phyloP scores from a whole-genome alignment of 1,140 invertebrate genomes.

The Calycopis cecrops region DNA sequence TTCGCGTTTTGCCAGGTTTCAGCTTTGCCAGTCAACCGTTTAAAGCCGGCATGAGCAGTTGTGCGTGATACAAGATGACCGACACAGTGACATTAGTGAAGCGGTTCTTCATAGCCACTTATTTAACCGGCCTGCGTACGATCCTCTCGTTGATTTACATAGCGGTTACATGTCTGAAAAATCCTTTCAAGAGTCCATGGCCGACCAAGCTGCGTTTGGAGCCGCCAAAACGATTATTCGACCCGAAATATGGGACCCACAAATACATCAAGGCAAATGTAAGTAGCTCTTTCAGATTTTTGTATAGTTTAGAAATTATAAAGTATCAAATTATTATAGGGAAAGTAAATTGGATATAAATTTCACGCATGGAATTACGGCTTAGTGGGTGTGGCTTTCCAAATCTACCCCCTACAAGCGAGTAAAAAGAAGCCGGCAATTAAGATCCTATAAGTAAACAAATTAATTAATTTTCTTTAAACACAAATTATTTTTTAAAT shows the following conservation, averaged over 20 bases:
- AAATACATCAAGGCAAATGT: constrained; percentile 26
- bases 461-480: no score
- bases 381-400: no score
- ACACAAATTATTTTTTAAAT: no score
- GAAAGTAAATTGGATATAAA: no score
- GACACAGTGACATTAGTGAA: neutral
- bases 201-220: constrained; percentile 14
- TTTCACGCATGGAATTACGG: no score
- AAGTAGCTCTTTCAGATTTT: constrained; percentile 8
- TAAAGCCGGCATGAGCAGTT: neutral
- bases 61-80: constrained; percentile 6
- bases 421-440: no score
- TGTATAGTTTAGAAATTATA: no score
- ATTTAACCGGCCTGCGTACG: neutral
- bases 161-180: constrained; percentile 15
- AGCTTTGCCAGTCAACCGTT: neutral
- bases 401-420: no score
- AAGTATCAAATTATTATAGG: no score
- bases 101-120: constrained; percentile 4
- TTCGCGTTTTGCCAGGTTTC: neutral
- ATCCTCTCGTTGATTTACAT: constrained; percentile 9
- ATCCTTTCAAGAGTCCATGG: constrained; percentile 23
- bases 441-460: no score
- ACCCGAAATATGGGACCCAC: constrained; percentile 20
- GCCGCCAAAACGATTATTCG: constrained; percentile 13